phyloP scores from a whole-genome alignment of 2,113 vertebrate genomes.

The Todiramphus saurophagus region DNA sequence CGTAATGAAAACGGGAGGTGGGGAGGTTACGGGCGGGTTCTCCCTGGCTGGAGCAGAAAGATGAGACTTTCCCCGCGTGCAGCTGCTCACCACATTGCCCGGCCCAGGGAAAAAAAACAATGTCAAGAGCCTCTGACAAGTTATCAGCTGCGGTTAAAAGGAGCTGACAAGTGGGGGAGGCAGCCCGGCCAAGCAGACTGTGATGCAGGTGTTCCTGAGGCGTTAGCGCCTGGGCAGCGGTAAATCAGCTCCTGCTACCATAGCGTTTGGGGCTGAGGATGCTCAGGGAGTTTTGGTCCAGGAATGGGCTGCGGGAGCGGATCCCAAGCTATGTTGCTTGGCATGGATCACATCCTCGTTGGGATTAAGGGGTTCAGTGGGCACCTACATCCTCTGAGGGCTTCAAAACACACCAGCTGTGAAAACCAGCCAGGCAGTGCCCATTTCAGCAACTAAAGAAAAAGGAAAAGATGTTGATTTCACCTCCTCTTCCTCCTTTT shows the following conservation, averaged over 20 bases:
- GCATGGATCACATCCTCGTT: fast-evolving
- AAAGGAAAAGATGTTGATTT: not conserved
- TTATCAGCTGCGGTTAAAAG: not conserved
- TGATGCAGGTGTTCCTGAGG: not conserved
- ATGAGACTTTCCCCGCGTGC: constrained; percentile 53
- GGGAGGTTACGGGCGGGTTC: constrained; percentile 39
- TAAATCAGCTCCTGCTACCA: not conserved
- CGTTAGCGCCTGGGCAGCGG: not conserved
- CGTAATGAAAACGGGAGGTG: constrained; percentile 59
- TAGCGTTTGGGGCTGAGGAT: fast-evolving
- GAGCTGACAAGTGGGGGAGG: not conserved
- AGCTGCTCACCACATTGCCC: constrained; percentile 71
- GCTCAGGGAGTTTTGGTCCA: not conserved
- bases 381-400: not conserved
- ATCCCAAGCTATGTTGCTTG: not conserved
- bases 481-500: not conserved
- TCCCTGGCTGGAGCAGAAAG: constrained; percentile 61
- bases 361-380: not conserved
- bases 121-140: not conserved
- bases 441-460: not conserved
- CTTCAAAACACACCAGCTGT: not conserved
- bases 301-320: not conserved
- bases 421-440: not conserved
- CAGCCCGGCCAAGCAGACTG: not conserved
- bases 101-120: not conserved